These are phyloP conservation scores for Tetragonula carbonaria DNA, from an alignment of 2,888 invertebrate species.

Conservation along the genomic window DNA sequence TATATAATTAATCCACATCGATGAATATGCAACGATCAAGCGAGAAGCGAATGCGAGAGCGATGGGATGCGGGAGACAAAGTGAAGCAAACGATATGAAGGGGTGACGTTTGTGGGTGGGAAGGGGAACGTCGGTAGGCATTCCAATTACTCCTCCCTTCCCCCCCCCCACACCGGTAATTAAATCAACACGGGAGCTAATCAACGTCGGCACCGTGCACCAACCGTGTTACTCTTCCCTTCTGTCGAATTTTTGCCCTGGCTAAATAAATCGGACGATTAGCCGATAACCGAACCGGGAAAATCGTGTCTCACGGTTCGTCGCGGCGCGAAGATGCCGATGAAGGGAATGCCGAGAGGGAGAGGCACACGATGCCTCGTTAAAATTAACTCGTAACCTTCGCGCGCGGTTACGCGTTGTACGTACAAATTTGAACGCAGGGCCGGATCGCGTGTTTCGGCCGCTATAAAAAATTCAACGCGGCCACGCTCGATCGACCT, in stretches of 20 bases:
- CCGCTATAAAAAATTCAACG: constrained; percentile 14
- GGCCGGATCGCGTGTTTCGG: neutral
- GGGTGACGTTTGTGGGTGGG: constrained; percentile 41
- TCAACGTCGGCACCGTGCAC: constrained; percentile 72
- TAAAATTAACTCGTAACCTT: neutral
- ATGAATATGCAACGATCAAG: constrained; percentile 81
- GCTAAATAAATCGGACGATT: constrained; percentile 69
- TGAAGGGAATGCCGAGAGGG: constrained; percentile 31
- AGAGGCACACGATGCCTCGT: neutral
- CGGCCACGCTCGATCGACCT: constrained; percentile 2
- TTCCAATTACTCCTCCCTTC: constrained; percentile 81
- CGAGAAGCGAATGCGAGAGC: constrained; percentile 51
- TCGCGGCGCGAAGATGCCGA: constrained; percentile 7
- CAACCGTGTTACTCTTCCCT: constrained; percentile 31
- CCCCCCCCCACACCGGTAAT: constrained; percentile 71
- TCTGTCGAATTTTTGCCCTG: constrained; percentile 41
- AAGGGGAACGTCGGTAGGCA: constrained; percentile 74
- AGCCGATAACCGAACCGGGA: constrained; percentile 51
- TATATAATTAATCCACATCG: constrained; percentile 76
- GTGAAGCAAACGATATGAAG: constrained; percentile 63
- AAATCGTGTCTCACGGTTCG: constrained; percentile 43
- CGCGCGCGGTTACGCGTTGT: neutral
- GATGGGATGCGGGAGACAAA: constrained; percentile 67
- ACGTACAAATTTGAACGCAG: constrained; percentile 1
- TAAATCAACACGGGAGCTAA: constrained; percentile 83